Conservation (phyloP, 1,140 invertebrate genomes). For the Lethrus apterus region DNA sequence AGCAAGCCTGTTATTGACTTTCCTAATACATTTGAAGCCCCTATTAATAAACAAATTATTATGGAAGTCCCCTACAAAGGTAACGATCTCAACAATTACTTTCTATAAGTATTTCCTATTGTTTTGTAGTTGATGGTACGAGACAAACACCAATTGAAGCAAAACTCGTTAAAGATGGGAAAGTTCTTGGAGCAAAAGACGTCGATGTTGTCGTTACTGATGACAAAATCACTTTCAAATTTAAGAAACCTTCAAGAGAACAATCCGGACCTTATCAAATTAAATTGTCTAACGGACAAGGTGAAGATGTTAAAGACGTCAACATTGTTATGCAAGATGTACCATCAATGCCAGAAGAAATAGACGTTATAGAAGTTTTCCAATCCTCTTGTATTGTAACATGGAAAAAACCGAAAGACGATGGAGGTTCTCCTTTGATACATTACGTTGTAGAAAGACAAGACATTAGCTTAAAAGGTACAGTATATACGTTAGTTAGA, state of each 20-base stretch:
- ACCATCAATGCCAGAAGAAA: constrained; percentile 76
- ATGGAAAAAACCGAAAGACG: constrained; percentile 89
- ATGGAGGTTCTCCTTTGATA: constrained; percentile 83
- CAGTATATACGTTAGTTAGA: constrained; percentile 23
- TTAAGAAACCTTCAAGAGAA: constrained; percentile 80
- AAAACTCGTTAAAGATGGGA: constrained; percentile 83
- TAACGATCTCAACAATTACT: constrained; percentile 40
- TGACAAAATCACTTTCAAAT: constrained; percentile 81
- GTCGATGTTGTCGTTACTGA: constrained; percentile 83
- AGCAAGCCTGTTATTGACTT: constrained; percentile 73
- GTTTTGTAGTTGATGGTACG: constrained; percentile 69
- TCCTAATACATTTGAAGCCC: constrained; percentile 72
- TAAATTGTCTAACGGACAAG: constrained; percentile 78
- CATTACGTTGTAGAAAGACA: constrained; percentile 94
- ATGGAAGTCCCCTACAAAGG: constrained; percentile 89
- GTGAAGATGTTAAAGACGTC: constrained; percentile 77
- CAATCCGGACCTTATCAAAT: constrained; percentile 79
- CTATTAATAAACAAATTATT: constrained; percentile 67
- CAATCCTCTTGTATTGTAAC: constrained; percentile 83
- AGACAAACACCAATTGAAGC: constrained; percentile 79
- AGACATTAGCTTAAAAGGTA: constrained; percentile 77
- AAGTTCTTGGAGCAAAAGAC: constrained; percentile 76
- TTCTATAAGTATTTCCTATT: constrained; percentile 13
- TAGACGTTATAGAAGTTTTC: constrained; percentile 88
- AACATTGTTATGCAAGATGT: constrained; percentile 85